Conservation (phyloP, 2,888 invertebrate genomes). For the Neoitamus cyanurus region DNA sequence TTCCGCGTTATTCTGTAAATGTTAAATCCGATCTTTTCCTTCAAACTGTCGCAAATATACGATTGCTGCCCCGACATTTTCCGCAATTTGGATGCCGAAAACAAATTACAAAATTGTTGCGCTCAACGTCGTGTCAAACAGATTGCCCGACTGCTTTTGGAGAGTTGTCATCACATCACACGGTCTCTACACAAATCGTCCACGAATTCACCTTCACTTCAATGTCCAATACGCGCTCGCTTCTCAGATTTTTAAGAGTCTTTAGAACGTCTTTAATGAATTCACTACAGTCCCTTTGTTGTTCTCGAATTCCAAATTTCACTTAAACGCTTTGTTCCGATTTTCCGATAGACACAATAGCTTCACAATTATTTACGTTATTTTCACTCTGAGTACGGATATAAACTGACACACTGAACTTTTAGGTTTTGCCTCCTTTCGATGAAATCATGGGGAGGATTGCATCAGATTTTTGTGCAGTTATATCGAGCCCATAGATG, state of each 20-base stretch:
- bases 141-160: neutral
- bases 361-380: neutral
- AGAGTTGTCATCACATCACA: neutral
- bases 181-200: neutral
- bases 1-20: slow-evolving; percentile 28
- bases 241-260: neutral
- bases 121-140: neutral
- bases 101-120: slow-evolving; percentile 7
- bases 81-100: neutral
- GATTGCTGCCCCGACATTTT: neutral
- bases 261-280: neutral
- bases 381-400: neutral
- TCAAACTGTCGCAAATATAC: neutral
- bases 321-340: neutral
- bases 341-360: neutral
- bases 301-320: neutral
- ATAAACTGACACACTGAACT: neutral
- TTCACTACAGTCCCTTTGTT: neutral
- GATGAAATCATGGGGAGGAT: slow-evolving; percentile 31
- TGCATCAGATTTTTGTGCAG: slow-evolving; percentile 30
- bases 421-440: neutral
- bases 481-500: neutral
- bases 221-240: neutral
- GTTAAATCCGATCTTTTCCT: neutral
- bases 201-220: neutral